Base-by-base conservation (phyloP, 2,888 invertebrate genomes). In the Chymomyza caudatula region DNA sequence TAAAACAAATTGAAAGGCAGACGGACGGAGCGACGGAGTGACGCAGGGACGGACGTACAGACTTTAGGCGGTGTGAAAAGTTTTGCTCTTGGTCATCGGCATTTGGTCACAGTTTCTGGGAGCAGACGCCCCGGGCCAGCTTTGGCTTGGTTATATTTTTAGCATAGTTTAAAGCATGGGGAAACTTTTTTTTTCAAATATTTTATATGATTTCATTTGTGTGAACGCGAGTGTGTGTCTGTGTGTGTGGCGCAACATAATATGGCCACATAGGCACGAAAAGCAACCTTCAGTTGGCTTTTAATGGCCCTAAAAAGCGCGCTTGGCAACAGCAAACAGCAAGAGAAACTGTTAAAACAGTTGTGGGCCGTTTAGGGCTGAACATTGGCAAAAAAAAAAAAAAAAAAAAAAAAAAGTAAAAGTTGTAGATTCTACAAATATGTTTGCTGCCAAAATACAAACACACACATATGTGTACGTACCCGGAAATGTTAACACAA, bases 401-500 rank as follows among this genome's bases (percentile, higher is more conserved):
- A 13, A 25, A 15, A 60, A 60, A 20, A 43, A 62, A 55, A 60
- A 15, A 78, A 79, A 79, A 82, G 79, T 85, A 79, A 82, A 79
- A 85, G 79, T 78, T 82, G 67, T 60, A 63, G 62, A 77, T 78
- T 79, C 82, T 78, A 77, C 82, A 78, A 73, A 78, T 71, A 29
- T 29, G 29, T 29, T 29, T 29, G 29, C 29, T 29, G 29, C 8
- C 29, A 29, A 29, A 29, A 29, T 29, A 29, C 8, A 29, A 2
- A 29, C 8, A 29, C 29, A 13, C 67, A 63, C 60, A 74, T 11
- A 37, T 4, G 29, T 4, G 29, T 37, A 37, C 29, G 11, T 11
- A 11, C 29, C 85, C 79, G 79, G 79, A 80, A 85, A 85, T 80
- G 85, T 85, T 77, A 80, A 85, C 83, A 80, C 67, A 66, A 79